Percentiles rank a stretch among this genome's conserved stretches.
Conservation (phyloP, 1,140 invertebrate genomes). For the Dendroctonus ponderosae region DNA sequence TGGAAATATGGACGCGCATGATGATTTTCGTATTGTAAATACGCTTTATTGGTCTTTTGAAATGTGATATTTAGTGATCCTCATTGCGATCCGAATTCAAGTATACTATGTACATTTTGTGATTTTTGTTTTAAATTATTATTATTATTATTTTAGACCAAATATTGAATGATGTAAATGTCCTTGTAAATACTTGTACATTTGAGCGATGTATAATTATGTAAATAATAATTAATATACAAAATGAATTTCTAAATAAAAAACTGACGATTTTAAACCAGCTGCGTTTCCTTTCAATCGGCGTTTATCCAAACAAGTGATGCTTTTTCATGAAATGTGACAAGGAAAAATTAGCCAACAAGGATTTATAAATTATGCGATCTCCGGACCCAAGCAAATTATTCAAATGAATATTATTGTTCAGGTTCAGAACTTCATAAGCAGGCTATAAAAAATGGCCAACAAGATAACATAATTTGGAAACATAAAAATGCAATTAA, state of each 20-base stretch:
- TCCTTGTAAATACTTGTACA: conserved; percentile 26
- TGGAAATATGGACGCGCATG: not conserved
- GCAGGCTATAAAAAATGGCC: conserved; percentile 21
- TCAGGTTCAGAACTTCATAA: not conserved
- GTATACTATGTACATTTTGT: conserved; percentile 22
- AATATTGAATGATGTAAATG: conserved; percentile 17
- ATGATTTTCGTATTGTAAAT: conserved; percentile 2
- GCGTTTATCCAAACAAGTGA: conserved; percentile 2
- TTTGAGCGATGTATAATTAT: conserved; percentile 20
- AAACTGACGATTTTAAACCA: conserved; percentile 6
- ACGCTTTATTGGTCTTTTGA: conserved; percentile 12
- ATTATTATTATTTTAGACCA: conserved; percentile 16
- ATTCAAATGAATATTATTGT: conserved; percentile 27
- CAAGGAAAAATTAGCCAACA: conserved; percentile 14
- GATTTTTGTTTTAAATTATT: conserved; percentile 21
- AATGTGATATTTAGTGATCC: conserved; percentile 31
- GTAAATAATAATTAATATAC: conserved; percentile 26
- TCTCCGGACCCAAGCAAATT: conserved; percentile 8
- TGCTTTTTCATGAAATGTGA: conserved; percentile 9
- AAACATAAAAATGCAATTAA: conserved; percentile 29
- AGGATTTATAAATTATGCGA: conserved; percentile 14
- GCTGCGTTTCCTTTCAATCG: not conserved
- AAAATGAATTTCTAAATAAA: conserved; percentile 17
- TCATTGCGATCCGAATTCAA: conserved; percentile 13
- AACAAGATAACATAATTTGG: conserved; percentile 27